Conservation (phyloP, 2,113 vertebrate genomes). For the Xenopus borealis region DNA sequence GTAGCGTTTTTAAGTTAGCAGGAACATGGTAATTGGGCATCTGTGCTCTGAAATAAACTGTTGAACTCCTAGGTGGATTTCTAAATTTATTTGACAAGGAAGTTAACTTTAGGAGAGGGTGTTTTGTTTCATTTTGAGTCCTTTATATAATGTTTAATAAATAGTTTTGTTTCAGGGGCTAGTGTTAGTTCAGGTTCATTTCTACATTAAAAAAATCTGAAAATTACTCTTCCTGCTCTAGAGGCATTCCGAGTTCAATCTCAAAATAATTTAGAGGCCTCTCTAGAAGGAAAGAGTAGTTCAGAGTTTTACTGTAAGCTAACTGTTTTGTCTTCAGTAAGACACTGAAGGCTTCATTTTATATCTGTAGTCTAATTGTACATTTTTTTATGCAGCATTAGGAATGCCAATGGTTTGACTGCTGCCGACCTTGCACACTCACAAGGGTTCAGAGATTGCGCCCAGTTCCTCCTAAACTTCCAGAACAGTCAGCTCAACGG, state of each 20-base stretch:
- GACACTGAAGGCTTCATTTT: constrained; percentile 57
- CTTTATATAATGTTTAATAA: background rate
- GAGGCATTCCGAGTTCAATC: background rate
- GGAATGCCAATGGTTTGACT: constrained; percentile 90
- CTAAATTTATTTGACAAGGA: constrained; percentile 22
- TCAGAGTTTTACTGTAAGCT: constrained; percentile 51
- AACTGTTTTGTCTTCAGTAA: constrained; percentile 58
- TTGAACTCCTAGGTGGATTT: constrained; percentile 61
- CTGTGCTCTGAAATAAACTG: constrained; percentile 64
- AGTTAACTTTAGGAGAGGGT: constrained; percentile 62
- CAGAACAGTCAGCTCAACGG: constrained; percentile 80
- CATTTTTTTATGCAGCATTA: constrained; percentile 81
- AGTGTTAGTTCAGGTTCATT: constrained; percentile 42
- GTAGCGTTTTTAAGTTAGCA: constrained; percentile 53
- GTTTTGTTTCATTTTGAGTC: constrained; percentile 50
- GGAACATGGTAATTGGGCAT: constrained; percentile 51
- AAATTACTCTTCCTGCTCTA: background rate
- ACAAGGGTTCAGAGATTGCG: constrained; percentile 89
- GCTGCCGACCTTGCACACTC: constrained; percentile 90
- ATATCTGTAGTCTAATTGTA: constrained; percentile 70
- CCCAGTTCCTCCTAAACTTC: constrained; percentile 82
- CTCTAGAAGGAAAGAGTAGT: background rate
- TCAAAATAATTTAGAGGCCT: background rate
- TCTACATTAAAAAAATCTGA: background rate
- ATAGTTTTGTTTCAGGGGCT: constrained; percentile 50